Conservation (phyloP, 2,888 invertebrate genomes). For the Cheilosia variabilis region DNA sequence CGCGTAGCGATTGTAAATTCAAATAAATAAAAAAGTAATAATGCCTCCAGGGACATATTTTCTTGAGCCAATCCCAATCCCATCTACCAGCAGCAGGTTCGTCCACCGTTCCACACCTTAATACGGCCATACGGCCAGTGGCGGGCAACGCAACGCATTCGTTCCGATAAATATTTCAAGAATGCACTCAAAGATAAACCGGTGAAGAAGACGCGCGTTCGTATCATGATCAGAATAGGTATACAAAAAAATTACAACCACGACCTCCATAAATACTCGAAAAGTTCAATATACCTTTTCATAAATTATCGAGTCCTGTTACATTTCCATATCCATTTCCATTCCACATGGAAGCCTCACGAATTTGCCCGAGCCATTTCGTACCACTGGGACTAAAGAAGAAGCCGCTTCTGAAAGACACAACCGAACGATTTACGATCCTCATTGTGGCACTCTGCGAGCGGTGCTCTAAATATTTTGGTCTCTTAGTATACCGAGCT, state of each 20-base stretch:
- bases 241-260: neutral
- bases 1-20: conserved; percentile 38
- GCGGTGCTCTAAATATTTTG: conserved; percentile 81
- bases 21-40: conserved; percentile 35
- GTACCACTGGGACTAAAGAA: conserved; percentile 38
- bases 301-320: conserved; percentile 21
- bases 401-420: conserved; percentile 44
- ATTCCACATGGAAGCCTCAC: conserved; percentile 59
- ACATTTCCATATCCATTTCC: neutral
- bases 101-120: conserved; percentile 29
- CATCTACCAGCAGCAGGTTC: neutral
- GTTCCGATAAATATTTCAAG: conserved; percentile 18
- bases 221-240: neutral
- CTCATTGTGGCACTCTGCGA: conserved; percentile 72
- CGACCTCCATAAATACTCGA: conserved; percentile 25
- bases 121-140: conserved; percentile 5
- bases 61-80: conserved; percentile 23
- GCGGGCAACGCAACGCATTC: neutral
- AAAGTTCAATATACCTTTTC: conserved; percentile 60
- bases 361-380: conserved; percentile 57
- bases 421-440: conserved; percentile 61
- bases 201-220: neutral
- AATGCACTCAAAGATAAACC: conserved; percentile 9
- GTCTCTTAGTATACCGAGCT: conserved; percentile 55
- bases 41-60: conserved; percentile 32